Evolutionary conservation across 2,113 vertebrate species (phyloP).

Genomic region (Apteryx owenii): DNA sequence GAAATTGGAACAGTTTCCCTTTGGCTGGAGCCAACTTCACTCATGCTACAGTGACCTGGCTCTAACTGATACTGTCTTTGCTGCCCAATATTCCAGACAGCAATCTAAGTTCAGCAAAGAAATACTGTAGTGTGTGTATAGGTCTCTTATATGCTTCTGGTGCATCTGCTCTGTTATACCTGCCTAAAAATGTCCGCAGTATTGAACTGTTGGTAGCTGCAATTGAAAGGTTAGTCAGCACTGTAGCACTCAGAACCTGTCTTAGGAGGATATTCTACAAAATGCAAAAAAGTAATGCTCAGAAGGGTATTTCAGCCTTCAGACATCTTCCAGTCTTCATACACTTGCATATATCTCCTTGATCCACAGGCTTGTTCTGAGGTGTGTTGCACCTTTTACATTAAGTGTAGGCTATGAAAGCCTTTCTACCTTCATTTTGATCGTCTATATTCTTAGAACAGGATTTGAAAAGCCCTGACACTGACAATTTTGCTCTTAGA

Average conservation of each 20-base stretch:
- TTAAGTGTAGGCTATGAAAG: background rate
- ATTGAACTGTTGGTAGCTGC: background rate
- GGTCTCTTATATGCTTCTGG: background rate
- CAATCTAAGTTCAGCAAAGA: conserved; percentile 14
- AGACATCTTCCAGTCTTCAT: background rate
- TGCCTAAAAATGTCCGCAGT: background rate
- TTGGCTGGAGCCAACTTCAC: background rate
- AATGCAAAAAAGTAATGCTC: background rate
- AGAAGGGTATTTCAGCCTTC: background rate
- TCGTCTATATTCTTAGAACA: background rate
- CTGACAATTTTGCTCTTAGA: background rate
- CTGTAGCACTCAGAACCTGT: background rate
- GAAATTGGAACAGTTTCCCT: conserved; percentile 30
- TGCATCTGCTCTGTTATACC: background rate
- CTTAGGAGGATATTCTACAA: background rate
- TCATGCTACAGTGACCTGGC: conserved; percentile 43
- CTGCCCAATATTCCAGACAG: conserved; percentile 31
- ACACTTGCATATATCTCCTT: background rate
- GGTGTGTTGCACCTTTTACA: background rate
- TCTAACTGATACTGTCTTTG: conserved; percentile 47
- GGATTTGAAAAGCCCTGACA: background rate
- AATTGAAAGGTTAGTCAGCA: background rate
- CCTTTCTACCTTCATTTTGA: fast-evolving
- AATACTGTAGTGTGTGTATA: background rate
- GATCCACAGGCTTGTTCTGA: background rate